Evolutionary conservation across 2,113 vertebrate genomes (phyloP).

Genomic region (Crocuta crocuta): DNA sequence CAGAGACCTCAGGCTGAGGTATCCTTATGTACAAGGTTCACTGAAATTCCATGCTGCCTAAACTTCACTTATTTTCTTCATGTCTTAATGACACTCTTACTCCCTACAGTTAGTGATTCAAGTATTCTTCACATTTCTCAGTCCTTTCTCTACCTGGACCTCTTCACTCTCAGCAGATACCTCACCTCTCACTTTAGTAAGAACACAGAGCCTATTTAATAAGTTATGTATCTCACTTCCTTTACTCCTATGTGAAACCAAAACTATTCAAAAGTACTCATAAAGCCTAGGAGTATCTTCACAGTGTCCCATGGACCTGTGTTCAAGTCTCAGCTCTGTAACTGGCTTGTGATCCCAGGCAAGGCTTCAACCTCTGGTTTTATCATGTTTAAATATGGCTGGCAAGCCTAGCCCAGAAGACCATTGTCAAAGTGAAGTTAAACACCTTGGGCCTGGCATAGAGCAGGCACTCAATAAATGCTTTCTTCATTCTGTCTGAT

Average conservation of each 20-base stretch:
- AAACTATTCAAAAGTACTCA: neutral
- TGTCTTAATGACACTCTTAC: neutral
- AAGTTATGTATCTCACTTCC: neutral
- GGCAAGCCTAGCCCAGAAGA: neutral
- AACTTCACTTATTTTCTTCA: neutral
- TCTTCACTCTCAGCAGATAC: neutral
- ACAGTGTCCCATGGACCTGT: neutral
- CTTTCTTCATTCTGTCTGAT: neutral
- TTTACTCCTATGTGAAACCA: neutral
- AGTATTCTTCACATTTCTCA: neutral
- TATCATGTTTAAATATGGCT: neutral
- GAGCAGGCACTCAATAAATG: neutral
- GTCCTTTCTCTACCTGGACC: neutral
- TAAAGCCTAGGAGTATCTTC: neutral
- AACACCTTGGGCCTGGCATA: neutral
- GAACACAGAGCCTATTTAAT: neutral
- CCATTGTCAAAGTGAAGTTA: neutral
- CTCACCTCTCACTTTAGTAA: neutral
- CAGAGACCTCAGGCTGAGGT: neutral
- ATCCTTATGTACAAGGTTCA: neutral
- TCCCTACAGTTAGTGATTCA: neutral
- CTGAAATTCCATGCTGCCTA: neutral
- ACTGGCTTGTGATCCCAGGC: neutral
- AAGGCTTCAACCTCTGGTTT: neutral
- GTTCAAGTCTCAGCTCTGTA: neutral